These are phyloP conservation scores for Cecidostiba fungosa DNA, from an alignment of 2,888 invertebrate genomes.

Conservation along the genomic window DNA sequence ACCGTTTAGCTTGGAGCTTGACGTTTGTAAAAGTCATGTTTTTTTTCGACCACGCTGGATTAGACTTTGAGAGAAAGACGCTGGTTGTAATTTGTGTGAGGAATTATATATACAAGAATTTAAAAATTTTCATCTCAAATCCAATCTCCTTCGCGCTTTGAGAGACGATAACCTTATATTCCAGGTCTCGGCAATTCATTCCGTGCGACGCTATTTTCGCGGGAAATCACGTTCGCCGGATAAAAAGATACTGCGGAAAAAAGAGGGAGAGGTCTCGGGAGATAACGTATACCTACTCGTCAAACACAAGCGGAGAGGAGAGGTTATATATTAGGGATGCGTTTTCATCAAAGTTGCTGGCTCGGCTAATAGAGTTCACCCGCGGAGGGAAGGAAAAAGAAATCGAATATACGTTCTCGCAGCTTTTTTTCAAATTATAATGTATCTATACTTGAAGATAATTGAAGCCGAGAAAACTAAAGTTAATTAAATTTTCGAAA, in stretches of 20 bases:
- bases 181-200: slow-evolving; percentile 42
- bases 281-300: slow-evolving; percentile 76
- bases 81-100: neutral
- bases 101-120: no score
- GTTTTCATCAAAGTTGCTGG: slow-evolving; percentile 79
- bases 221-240: slow-evolving; percentile 74
- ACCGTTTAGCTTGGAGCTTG: neutral
- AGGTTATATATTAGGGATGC: slow-evolving; percentile 77
- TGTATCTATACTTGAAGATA: no score
- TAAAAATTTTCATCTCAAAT: slow-evolving; percentile 4
- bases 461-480: neutral
- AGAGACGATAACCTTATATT: slow-evolving; percentile 12
- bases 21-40: slow-evolving; percentile 19
- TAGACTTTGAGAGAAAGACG: neutral
- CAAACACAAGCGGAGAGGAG: slow-evolving; percentile 77
- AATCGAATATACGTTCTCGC: neutral
- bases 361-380: slow-evolving; percentile 66
- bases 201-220: slow-evolving; percentile 65
- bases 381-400: slow-evolving; percentile 8
- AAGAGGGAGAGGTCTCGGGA: slow-evolving; percentile 67
- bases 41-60: neutral
- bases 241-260: slow-evolving; percentile 38
- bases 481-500: neutral
- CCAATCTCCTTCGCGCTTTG: slow-evolving; percentile 16
- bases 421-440: neutral